A percentile compares a stretch with the other conserved stretches of the same genome.
These are phyloP conservation scores for Sphenopsis melanotis DNA, from an alignment of 2,797 vertebrate genomes.

Conservation along the genomic window DNA sequence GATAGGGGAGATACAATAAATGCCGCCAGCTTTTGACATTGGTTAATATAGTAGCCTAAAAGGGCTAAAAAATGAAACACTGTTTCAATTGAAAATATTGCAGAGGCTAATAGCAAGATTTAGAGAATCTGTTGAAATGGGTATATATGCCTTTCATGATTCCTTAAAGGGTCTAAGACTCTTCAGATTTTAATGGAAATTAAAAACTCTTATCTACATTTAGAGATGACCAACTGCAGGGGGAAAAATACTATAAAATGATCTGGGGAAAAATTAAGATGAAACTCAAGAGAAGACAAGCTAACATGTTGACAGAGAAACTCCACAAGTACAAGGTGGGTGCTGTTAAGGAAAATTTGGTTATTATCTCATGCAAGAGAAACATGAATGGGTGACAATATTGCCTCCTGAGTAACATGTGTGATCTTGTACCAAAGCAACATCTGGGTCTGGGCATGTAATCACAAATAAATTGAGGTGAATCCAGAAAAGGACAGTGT, in stretches of 20 bases:
- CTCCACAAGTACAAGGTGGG: accelerated
- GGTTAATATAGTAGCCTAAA: background rate
- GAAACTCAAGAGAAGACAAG: background rate
- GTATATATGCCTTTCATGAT: background rate
- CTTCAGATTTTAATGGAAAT: background rate
- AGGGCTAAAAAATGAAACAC: background rate
- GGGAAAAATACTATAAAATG: background rate
- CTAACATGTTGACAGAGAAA: background rate
- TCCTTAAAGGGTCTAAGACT: background rate
- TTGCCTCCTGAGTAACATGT: background rate
- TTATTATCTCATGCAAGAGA: background rate
- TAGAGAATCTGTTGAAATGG: background rate
- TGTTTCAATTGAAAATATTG: background rate
- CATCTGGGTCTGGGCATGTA: background rate
- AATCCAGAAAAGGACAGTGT: background rate
- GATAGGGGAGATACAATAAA: background rate
- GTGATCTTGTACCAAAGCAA: background rate
- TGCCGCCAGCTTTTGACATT: background rate
- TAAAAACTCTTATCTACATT: background rate
- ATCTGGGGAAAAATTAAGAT: background rate
- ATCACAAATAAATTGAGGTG: background rate
- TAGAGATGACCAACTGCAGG: background rate
- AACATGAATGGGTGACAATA: background rate
- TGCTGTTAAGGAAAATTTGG: background rate
- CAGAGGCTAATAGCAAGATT: background rate